These are phyloP conservation scores for Candoia aspera DNA, from an alignment of 2,113 vertebrate genomes.

Conservation along the genomic window DNA sequence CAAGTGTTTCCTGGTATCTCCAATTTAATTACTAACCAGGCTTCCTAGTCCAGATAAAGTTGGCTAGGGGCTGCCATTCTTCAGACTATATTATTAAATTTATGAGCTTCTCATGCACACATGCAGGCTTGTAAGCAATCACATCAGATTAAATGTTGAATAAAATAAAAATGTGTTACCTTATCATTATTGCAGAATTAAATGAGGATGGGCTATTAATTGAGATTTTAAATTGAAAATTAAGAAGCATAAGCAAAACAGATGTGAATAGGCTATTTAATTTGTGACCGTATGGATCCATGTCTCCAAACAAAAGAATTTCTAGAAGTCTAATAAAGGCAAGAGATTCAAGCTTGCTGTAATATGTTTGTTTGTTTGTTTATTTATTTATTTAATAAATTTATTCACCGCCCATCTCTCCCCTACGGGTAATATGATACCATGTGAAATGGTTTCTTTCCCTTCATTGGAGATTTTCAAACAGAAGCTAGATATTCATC, in stretches of 20 bases:
- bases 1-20: too few relatives aligned
- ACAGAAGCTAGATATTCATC: not conserved
- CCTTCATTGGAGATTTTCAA: not conserved
- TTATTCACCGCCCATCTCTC: too few relatives aligned
- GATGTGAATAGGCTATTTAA: not conserved
- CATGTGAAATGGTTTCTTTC: not conserved
- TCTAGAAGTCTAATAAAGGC: not conserved
- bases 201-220: conserved; percentile 15
- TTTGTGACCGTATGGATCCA: not conserved
- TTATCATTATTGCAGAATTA: conserved; percentile 46
- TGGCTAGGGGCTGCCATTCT: conserved; percentile 48
- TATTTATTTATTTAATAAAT: too few relatives aligned
- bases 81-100: conserved; percentile 59
- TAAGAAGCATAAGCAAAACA: not conserved
- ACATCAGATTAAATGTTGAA: conserved; percentile 47
- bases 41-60: conserved; percentile 47
- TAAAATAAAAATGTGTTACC: conserved; percentile 42
- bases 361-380: too few relatives aligned
- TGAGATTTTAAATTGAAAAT: not conserved
- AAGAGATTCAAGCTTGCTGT: not conserved
- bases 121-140: conserved; percentile 47
- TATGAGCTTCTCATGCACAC: conserved; percentile 46
- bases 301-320: not conserved
- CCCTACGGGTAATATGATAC: not conserved
- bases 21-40: too few relatives aligned